Evolutionary conservation across 2,888 invertebrate species (phyloP).

Genomic region (Lithophane ornitopus): DNA sequence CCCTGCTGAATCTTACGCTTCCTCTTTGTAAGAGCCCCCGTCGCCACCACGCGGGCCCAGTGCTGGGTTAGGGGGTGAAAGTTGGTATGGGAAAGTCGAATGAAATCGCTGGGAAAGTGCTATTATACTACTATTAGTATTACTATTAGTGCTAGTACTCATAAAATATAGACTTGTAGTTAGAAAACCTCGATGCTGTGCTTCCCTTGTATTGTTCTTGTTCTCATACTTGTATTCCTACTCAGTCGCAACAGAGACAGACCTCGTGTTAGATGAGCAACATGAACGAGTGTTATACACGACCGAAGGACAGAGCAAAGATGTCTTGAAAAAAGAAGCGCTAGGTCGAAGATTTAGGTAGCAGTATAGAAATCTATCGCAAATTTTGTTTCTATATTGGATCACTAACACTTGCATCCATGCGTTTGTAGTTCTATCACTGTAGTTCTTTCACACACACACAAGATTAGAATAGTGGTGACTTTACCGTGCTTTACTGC

Average conservation of each 20-base stretch:
- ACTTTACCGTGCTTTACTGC: not conserved
- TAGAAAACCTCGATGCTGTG: not conserved
- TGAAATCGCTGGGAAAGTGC: not conserved
- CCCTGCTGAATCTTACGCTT: not conserved
- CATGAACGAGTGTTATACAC: not conserved
- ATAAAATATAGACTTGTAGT: not conserved
- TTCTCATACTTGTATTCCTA: constrained; percentile 30
- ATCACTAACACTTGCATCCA: constrained; percentile 9
- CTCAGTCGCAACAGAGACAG: constrained; percentile 32
- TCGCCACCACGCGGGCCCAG: not conserved
- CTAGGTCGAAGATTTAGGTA: constrained; percentile 41
- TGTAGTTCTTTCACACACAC: not conserved
- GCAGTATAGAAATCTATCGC: constrained; percentile 16
- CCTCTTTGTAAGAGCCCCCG: not conserved
- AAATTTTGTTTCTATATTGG: constrained; percentile 17
- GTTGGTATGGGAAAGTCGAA: too few species aligned
- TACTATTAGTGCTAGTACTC: too few species aligned
- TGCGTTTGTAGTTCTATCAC: constrained; percentile 3
- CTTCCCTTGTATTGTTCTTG: not conserved
- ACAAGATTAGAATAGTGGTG: not conserved
- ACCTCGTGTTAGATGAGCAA: constrained; percentile 2
- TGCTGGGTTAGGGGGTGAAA: not conserved
- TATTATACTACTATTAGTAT: too few species aligned
- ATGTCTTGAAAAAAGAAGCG: constrained; percentile 23
- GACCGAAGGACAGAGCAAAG: constrained; percentile 7